Percentiles rank a stretch among this genome's conserved stretches.
Conservation (phyloP, 1,140 invertebrate genomes). For the Drosophila lacteicornis region DNA sequence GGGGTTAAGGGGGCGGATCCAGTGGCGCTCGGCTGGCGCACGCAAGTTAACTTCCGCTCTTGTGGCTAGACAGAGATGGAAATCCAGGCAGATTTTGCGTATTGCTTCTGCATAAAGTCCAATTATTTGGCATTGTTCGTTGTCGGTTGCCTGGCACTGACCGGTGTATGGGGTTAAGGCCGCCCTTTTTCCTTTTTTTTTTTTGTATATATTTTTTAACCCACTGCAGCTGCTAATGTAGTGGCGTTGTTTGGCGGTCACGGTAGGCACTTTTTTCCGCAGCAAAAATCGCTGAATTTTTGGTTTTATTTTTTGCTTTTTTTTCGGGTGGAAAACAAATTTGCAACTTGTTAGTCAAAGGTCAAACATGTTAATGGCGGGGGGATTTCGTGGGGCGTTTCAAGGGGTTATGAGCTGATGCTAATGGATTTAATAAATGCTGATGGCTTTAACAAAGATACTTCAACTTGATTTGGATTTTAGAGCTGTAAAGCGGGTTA, state of each 20-base stretch:
- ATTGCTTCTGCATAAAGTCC: conserved; percentile 68
- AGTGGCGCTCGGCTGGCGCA: conserved; percentile 38
- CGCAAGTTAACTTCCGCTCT: conserved; percentile 82
- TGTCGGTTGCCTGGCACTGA: conserved; percentile 5
- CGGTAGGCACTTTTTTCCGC: conserved; percentile 41
- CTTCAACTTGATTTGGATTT: conserved; percentile 4
- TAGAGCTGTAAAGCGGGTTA: not conserved
- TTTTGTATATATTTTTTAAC: conserved; percentile 11
- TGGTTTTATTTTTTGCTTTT: conserved; percentile 3
- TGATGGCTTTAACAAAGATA: conserved; percentile 47
- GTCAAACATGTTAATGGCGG: conserved; percentile 45
- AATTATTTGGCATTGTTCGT: conserved; percentile 63
- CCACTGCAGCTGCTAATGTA: conserved; percentile 72
- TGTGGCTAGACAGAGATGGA: conserved; percentile 61
- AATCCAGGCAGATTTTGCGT: conserved; percentile 37
- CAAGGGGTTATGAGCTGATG: conserved; percentile 30
- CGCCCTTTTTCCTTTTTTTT: not conserved
- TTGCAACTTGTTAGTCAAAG: conserved; percentile 63
- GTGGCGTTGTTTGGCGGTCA: conserved; percentile 78
- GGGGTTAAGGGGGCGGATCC: conserved; percentile 8
- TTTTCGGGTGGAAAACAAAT: conserved; percentile 60
- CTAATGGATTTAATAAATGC: conserved; percentile 49
- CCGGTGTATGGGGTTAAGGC: conserved; percentile 8
- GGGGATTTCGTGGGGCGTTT: conserved; percentile 7
- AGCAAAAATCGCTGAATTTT: conserved; percentile 18